A percentile compares a stretch with the other conserved stretches of the same genome.
Conservation (phyloP, 2,888 invertebrate genomes). For the Camptogramma bilineatum region DNA sequence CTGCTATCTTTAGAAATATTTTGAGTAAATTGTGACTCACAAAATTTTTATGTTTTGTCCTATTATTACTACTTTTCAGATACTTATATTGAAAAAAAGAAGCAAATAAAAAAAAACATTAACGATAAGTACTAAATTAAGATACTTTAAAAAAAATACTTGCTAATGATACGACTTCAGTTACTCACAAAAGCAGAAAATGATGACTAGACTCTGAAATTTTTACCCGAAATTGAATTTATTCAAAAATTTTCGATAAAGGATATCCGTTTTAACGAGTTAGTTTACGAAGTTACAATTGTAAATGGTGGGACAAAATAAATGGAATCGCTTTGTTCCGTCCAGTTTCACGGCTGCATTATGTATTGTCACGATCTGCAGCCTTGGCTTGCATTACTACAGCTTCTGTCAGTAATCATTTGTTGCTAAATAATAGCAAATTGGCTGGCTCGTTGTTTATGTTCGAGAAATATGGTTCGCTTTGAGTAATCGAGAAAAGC, state of each 20-base stretch:
- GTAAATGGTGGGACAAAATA: slow-evolving; percentile 24
- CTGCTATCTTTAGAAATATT: not conserved
- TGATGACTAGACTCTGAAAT: too few species aligned
- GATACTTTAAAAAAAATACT: too few species aligned
- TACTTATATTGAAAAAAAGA: too few species aligned
- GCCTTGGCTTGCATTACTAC: slow-evolving; percentile 68
- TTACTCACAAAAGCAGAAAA: too few species aligned
- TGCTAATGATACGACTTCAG: too few species aligned
- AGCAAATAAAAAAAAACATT: too few species aligned
- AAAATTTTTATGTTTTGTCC: not conserved
- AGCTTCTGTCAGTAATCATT: slow-evolving; percentile 57
- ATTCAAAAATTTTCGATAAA: slow-evolving; percentile 3
- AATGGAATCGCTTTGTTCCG: slow-evolving; percentile 23
- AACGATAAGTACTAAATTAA: too few species aligned
- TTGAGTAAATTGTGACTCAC: not conserved
- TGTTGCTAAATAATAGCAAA: slow-evolving; percentile 41
- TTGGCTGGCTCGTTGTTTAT: slow-evolving; percentile 26
- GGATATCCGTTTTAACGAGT: slow-evolving; percentile 4
- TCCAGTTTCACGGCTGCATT: slow-evolving; percentile 38
- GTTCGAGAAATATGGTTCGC: slow-evolving; percentile 10
- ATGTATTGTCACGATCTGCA: slow-evolving; percentile 55
- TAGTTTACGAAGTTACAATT: slow-evolving; percentile 9
- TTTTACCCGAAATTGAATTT: slow-evolving; percentile 15
- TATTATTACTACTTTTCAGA: too few species aligned
- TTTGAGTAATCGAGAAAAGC: not conserved